Base-by-base conservation (phyloP, 1,140 invertebrate genomes). In the Aethina tumida region DNA sequence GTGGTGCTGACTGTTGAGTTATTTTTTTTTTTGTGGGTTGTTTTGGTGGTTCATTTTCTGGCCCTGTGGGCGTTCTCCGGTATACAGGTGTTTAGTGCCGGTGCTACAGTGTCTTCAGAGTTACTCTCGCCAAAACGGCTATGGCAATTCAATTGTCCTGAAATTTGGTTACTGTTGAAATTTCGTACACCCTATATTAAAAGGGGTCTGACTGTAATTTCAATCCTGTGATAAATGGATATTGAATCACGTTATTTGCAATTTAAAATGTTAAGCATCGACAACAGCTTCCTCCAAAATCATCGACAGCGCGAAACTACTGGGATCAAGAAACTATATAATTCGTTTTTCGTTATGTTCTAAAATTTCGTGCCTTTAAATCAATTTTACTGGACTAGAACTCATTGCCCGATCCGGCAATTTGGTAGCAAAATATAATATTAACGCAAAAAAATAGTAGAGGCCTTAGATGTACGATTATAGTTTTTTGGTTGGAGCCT, bases 291-390 rank as follows among this genome's bases (percentile, higher is more conserved):
- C 52, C 71, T 84, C 29, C 79, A 81, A 64, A 80, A 79, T 59
- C 81, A 82, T 59, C 73, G 81, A 59, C 81, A 84, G 61, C 67
- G 79, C 49, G 81, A 84, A 60, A 81, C 79, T 20, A 84, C 81
- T 15, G 81, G 81, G 25, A 83, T 84, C 50, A 84, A 84, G 64
- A 84, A 84, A 66, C 64, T 84, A 59, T 84, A 84, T 64, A 84
- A 84, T 64, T 84, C 80, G 33, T 84, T 84, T 66, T 84, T 84
- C 60, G 81, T 84, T 34, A 76, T 84, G 65, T 84, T 84, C 66
- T 84, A 84, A 68, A 57, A 50, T 19, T 14, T 27, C 10, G 13
- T 15, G 29, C 29, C n/a, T 31, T 31, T 31, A n/a, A 12, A 4
- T 9, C 13, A 14, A 7, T 9, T 35, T 13, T 35, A n/a, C 12